Evolutionary conservation across 1,140 invertebrate species (phyloP).

Genomic region (Babylonia areolata): DNA sequence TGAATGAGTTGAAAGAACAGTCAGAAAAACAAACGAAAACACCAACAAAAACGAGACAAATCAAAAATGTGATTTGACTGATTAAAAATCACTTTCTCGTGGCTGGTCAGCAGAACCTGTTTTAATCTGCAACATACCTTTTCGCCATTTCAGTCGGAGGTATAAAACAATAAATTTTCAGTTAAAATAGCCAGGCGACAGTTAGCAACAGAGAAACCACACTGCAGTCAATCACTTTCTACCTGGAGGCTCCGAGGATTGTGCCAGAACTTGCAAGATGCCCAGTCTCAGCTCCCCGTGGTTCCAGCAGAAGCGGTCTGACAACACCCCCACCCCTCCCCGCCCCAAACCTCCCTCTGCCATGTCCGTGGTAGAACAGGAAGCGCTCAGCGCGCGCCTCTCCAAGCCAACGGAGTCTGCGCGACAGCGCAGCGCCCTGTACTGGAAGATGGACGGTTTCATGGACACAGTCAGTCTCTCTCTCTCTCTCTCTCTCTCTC

Average conservation of each 20-base stretch:
- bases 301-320: conserved; percentile 43
- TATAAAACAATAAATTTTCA: no score
- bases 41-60: no score
- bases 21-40: no score
- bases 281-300: conserved; percentile 36
- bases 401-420: conserved; percentile 59
- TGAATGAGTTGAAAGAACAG: no score
- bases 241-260: background rate
- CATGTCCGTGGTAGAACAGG: conserved; percentile 59
- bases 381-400: conserved; percentile 56
- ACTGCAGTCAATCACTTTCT: background rate
- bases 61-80: no score
- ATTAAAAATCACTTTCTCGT: no score
- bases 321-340: background rate
- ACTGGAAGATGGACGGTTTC: conserved; percentile 64
- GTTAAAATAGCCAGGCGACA: background rate
- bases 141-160: background rate
- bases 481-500: background rate
- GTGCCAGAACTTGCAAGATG: background rate
- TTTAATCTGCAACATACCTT: background rate
- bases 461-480: conserved; percentile 52
- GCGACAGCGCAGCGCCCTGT: conserved; percentile 50
- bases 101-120: background rate
- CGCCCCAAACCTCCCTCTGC: conserved; percentile 23
- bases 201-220: background rate